phyloP scores from a whole-genome alignment of 1,140 invertebrate genomes.

The Lordiphosa clarofinis region DNA sequence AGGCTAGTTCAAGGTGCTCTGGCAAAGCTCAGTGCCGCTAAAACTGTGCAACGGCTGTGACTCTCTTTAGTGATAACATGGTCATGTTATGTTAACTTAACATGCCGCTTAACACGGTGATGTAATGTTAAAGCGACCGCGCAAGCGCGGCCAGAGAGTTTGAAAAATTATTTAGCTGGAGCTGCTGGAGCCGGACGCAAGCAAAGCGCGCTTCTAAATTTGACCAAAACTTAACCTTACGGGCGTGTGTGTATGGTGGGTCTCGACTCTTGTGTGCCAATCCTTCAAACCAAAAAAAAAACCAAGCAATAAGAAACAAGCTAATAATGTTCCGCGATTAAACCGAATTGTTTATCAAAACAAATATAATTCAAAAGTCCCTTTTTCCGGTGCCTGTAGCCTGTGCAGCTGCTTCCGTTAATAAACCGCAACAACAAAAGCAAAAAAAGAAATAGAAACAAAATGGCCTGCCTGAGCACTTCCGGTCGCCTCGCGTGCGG shows the following conservation, averaged over 20 bases:
- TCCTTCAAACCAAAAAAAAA: slow-evolving; percentile 27
- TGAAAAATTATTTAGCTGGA: slow-evolving; percentile 66
- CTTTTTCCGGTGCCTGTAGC: background rate
- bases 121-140: slow-evolving; percentile 20
- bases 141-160: slow-evolving; percentile 34
- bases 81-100: slow-evolving; percentile 22
- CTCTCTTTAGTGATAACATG: slow-evolving; percentile 1
- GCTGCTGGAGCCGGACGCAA: slow-evolving; percentile 71
- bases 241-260: slow-evolving; percentile 17
- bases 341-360: background rate
- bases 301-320: slow-evolving; percentile 3
- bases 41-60: slow-evolving; percentile 35
- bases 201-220: slow-evolving; percentile 54
- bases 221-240: slow-evolving; percentile 6
- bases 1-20: too few relatives aligned
- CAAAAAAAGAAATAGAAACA: slow-evolving; percentile 21
- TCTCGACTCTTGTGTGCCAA: background rate
- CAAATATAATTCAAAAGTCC: slow-evolving; percentile 6
- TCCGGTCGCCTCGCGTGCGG: slow-evolving; percentile 73
- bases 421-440: slow-evolving; percentile 7
- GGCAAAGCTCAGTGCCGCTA: slow-evolving; percentile 7
- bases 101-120: slow-evolving; percentile 25
- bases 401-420: slow-evolving; percentile 3
- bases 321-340: slow-evolving; percentile 38
- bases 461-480: slow-evolving; percentile 75